Evolutionary conservation across 2,888 invertebrate species (phyloP), one percentile per base, ranked within the genome.

Genomic region (Athrips mouffetella): DNA sequence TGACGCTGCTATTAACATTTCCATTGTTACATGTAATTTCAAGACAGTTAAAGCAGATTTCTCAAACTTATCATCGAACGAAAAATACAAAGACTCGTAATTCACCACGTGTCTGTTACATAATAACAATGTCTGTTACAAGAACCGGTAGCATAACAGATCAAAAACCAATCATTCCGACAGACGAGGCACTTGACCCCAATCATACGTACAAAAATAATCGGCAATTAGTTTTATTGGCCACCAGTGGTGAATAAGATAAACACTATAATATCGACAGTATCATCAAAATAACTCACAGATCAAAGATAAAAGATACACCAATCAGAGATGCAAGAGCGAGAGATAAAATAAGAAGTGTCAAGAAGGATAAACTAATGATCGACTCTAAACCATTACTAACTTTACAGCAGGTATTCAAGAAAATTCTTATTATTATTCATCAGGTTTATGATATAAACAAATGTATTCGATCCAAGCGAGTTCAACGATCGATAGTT

Each of bases 141-240:
- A 18, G 13, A 15, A 6, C 30, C 44, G 16, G 29, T 44, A 44
- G 44, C 20, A 13, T 20, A 33, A 23, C 6, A 16, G 39, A 21
- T 45, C 33, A 23, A 40, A 54, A 46, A 23, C 49, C 53, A 51
- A 53, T 56, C 47, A 47, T 47, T 40, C 50, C 51, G 53, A 48
- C 47, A 51, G 48, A 33, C 45, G 48, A 53, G 60, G 61, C 65
- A 67, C 63, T 73, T 70, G 74, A 75, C 67, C 73, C 60, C 63
- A 57, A 61, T 60, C 58, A 48, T 29, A 44, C 51, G 62, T 65
- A 60, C 63, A 52, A 70, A 74, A 71, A 80, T 79, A 74, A 76
- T 76, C 60, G 65, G 55, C 72, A 67, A 75, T 75, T 67, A 69
- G 65, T 73, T 75, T 75, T 73, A 79, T 73, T 63, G 68, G 58